Conservation (phyloP, 1,140 invertebrate species). For the Chymomyza costata region DNA sequence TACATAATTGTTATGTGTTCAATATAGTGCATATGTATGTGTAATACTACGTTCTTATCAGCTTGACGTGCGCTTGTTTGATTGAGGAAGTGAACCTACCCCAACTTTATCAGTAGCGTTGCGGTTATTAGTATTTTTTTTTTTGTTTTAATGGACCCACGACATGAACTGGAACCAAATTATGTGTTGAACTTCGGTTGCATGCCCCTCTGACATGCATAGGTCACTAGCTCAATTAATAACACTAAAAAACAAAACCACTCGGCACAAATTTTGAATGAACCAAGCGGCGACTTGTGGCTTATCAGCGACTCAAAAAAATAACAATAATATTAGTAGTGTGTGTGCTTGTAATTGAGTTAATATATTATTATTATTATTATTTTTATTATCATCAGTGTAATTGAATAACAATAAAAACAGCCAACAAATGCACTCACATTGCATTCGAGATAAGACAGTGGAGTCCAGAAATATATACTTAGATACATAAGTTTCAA, state of each 20-base stretch:
- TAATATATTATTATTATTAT: slow-evolving; percentile 30
- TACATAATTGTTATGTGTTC: slow-evolving; percentile 14
- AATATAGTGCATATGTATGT: not conserved
- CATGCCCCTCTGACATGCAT: not conserved
- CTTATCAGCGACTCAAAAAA: slow-evolving; percentile 46
- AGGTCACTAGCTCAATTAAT: slow-evolving; percentile 52
- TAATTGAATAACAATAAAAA: slow-evolving; percentile 55
- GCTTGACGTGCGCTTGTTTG: slow-evolving; percentile 3
- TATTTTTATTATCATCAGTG: no score
- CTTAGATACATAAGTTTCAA: no score
- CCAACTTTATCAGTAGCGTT: no score
- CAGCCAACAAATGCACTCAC: not conserved
- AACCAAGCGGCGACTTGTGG: not conserved
- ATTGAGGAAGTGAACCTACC: no score
- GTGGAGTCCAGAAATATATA: no score
- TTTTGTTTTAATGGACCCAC: slow-evolving; percentile 28
- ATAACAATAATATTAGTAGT: no score
- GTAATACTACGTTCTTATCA: slow-evolving; percentile 50
- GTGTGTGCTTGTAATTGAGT: slow-evolving; percentile 42
- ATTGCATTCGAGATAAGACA: no score
- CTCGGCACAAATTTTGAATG: no score
- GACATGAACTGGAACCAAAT: slow-evolving; percentile 41
- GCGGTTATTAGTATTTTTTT: slow-evolving; percentile 48
- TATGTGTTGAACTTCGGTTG: slow-evolving; percentile 8
- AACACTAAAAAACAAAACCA: slow-evolving; percentile 10